Evolutionary conservation across 2,113 vertebrate genomes (phyloP).

Genomic region (Vicugna pacos): DNA sequence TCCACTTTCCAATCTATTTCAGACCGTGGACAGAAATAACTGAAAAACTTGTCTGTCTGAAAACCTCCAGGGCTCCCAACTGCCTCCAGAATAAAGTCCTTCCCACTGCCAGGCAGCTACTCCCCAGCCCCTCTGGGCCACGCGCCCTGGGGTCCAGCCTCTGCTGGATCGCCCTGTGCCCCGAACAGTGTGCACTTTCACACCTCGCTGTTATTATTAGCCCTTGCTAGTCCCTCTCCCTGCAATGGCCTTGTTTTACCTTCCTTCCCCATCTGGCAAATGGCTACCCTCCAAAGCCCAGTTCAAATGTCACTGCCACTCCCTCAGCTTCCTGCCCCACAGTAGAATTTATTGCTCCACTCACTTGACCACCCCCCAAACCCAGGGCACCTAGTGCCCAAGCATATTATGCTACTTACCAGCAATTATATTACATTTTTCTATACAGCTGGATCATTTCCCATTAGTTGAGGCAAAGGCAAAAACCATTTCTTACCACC

Average conservation of each 20-base stretch:
- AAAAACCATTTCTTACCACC: background rate
- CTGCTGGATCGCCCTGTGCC: background rate
- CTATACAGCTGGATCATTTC: background rate
- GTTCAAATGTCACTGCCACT: background rate
- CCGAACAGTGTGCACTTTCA: background rate
- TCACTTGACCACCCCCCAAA: background rate
- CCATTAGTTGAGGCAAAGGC: background rate
- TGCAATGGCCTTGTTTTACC: background rate
- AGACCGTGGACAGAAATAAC: background rate
- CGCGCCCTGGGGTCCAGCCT: background rate
- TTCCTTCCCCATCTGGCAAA: slow-evolving; percentile 2
- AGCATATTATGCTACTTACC: background rate
- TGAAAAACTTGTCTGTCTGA: background rate
- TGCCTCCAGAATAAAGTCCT: background rate
- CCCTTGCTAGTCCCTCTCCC: background rate
- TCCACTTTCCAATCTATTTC: background rate
- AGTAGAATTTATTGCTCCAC: background rate
- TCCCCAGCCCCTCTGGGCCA: background rate
- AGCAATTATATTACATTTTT: background rate
- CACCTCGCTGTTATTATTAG: background rate
- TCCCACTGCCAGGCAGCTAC: background rate
- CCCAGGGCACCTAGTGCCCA: background rate
- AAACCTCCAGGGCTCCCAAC: background rate
- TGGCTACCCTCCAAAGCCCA: background rate
- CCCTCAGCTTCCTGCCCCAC: background rate